phyloP scores from a whole-genome alignment of 2,888 invertebrate species.

The Xanthostigma xanthostigma region DNA sequence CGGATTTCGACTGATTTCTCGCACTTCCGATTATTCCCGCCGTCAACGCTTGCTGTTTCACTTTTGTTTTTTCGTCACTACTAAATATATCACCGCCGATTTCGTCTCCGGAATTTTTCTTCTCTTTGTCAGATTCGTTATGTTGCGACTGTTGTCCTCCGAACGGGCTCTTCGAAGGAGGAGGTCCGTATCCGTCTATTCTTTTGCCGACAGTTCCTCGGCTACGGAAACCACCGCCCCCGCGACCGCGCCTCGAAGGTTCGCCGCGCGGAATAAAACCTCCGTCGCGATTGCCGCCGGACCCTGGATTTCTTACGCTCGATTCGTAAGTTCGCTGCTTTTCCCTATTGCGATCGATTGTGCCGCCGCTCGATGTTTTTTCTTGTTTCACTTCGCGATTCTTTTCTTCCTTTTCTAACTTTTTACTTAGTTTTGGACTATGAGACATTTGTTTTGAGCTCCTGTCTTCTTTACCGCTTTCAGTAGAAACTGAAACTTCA shows the following conservation, averaged over 20 bases:
- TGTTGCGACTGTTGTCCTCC: slow-evolving; percentile 29
- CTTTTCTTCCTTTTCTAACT: slow-evolving; percentile 41
- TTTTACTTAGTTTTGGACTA: slow-evolving; percentile 35
- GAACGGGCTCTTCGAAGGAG: slow-evolving; percentile 65
- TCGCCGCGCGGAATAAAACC: slow-evolving; percentile 79
- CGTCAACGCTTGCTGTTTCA: slow-evolving; percentile 48
- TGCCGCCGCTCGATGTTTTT: slow-evolving; percentile 14
- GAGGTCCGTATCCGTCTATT: slow-evolving; percentile 66
- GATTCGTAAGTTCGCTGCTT: slow-evolving; percentile 22
- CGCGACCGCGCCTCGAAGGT: slow-evolving; percentile 74
- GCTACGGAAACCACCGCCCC: slow-evolving; percentile 34
- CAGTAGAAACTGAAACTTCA: slow-evolving; percentile 41
- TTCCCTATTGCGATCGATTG: slow-evolving; percentile 18
- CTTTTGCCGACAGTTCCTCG: slow-evolving; percentile 41
- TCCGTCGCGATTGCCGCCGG: slow-evolving; percentile 32
- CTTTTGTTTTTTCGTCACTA: slow-evolving; percentile 48
- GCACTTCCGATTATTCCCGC: slow-evolving; percentile 44
- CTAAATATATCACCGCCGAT: slow-evolving; percentile 14
- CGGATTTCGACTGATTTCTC: slow-evolving; percentile 14
- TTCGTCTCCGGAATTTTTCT: slow-evolving; percentile 19
- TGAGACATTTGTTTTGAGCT: slow-evolving; percentile 28
- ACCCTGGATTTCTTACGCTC: slow-evolving; percentile 16
- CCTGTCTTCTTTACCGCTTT: slow-evolving; percentile 39
- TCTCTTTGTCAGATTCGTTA: slow-evolving; percentile 25
- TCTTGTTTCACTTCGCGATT: slow-evolving; percentile 31